Percentiles rank a stretch among this genome's conserved stretches.
Conservation (phyloP, 1,140 invertebrate species). For the Octopus bimaculoides region DNA sequence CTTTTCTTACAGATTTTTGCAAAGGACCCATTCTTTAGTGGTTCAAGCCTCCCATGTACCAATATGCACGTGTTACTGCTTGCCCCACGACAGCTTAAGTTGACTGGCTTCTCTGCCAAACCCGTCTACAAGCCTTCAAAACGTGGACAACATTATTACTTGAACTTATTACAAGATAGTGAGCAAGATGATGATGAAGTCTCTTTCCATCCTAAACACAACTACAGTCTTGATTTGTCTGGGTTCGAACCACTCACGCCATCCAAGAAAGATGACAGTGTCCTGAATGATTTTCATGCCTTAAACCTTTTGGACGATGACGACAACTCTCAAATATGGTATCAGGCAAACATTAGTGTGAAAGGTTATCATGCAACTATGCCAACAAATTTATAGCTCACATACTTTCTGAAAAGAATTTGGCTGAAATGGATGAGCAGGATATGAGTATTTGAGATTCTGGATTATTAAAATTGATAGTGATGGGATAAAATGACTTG, state of each 20-base stretch:
- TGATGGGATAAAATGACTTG: too few species aligned
- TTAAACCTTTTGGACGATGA: background rate
- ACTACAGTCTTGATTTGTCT: too few species aligned
- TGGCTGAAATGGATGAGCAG: too few species aligned
- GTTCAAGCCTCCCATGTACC: background rate
- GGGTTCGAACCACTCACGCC: too few species aligned
- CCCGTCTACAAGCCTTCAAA: background rate
- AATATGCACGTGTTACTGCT: background rate
- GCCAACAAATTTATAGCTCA: too few species aligned
- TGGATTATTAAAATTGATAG: too few species aligned
- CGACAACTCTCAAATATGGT: background rate
- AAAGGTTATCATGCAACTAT: background rate
- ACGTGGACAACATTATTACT: conserved; percentile 1
- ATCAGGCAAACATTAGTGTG: background rate
- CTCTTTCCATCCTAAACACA: background rate
- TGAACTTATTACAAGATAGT: background rate
- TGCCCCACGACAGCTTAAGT: background rate
- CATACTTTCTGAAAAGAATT: too few species aligned
- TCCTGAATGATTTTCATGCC: too few species aligned
- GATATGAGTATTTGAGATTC: too few species aligned
- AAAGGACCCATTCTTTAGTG: background rate
- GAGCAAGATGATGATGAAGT: background rate
- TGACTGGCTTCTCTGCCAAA: background rate
- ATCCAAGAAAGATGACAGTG: too few species aligned
- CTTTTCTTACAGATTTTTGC: background rate